Conservation (phyloP, 2,888 invertebrate species). For the Caenorhabditis sp. region DNA sequence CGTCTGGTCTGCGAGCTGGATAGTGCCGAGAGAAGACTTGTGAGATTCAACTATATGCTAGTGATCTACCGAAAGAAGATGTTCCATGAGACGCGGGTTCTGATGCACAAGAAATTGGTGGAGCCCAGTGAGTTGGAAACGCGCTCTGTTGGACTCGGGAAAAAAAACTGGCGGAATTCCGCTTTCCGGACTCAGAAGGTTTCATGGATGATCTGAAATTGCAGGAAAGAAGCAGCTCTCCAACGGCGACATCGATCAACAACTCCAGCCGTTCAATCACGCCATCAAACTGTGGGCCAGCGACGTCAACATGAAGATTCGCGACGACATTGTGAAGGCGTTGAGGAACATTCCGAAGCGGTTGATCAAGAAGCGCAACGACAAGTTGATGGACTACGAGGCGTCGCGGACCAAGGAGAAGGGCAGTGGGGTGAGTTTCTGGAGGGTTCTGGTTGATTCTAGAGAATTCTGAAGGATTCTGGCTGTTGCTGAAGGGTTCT, state of each 20-base stretch:
- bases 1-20: slow-evolving; percentile 74
- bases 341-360: slow-evolving; percentile 74
- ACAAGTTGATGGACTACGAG: slow-evolving; percentile 81
- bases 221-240: slow-evolving; percentile 65
- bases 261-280: slow-evolving; percentile 66
- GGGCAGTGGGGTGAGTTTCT: slow-evolving; percentile 37
- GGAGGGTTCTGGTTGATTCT: not conserved
- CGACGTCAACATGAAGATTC: slow-evolving; percentile 66
- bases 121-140: slow-evolving; percentile 63
- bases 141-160: not conserved
- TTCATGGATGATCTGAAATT: too few species aligned
- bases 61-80: slow-evolving; percentile 73
- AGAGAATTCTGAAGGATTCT: too few species aligned
- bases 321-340: slow-evolving; percentile 73
- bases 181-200: too few species aligned
- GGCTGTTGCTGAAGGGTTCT: too few species aligned
- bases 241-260: slow-evolving; percentile 57
- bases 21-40: slow-evolving; percentile 75
- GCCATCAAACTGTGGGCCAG: slow-evolving; percentile 63
- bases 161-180: not conserved
- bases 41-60: slow-evolving; percentile 73
- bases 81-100: slow-evolving; percentile 68
- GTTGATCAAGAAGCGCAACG: slow-evolving; percentile 80
- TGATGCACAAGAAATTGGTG: slow-evolving; percentile 67
- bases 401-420: slow-evolving; percentile 71